A percentile compares a stretch with the other conserved stretches of the same genome.
Evolutionary conservation across 1,140 invertebrate genomes (phyloP).

Genomic region (Macrotrachela quadricornifera): DNA sequence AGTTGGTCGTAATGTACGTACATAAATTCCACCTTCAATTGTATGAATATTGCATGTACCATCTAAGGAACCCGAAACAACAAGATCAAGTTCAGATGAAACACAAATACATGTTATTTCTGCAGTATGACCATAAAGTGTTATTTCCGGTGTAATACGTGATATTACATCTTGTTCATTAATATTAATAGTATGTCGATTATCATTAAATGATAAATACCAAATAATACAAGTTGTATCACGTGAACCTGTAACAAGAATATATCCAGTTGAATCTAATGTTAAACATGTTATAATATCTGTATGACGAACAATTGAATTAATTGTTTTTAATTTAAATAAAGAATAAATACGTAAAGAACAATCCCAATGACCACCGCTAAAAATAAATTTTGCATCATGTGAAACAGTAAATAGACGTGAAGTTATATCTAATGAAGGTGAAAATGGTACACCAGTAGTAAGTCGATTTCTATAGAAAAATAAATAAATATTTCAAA

Average conservation of each 20-base stretch:
- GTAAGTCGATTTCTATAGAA: conserved; percentile 26
- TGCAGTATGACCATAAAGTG: conserved; percentile 37
- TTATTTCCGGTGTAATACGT: conserved; percentile 31
- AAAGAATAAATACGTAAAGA: conserved; percentile 34
- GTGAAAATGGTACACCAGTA: conserved; percentile 35
- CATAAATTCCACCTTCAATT: conserved; percentile 39
- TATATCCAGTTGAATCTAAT: conserved; percentile 37
- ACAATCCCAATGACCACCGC: conserved; percentile 43
- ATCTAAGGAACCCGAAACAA: conserved; percentile 42
- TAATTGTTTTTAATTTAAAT: too few relatives aligned
- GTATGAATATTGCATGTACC: conserved; percentile 43
- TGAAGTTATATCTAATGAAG: conserved; percentile 32
- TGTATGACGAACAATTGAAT: conserved; percentile 14
- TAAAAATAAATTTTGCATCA: conserved; percentile 40
- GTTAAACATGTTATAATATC: conserved; percentile 42
- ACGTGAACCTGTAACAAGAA: conserved; percentile 39
- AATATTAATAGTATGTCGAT: conserved; percentile 1
- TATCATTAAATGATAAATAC: conserved; percentile 12
- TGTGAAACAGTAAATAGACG: conserved; percentile 40
- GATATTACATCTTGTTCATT: conserved; percentile 3
- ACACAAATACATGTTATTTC: conserved; percentile 40
- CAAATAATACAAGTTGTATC: conserved; percentile 44
- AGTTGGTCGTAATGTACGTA: conserved; percentile 30
- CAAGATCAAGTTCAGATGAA: conserved; percentile 41
- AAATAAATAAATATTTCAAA: neutral